These are phyloP conservation scores for Eurystomus gularis DNA, from an alignment of 2,113 vertebrate species.

Conservation along the genomic window DNA sequence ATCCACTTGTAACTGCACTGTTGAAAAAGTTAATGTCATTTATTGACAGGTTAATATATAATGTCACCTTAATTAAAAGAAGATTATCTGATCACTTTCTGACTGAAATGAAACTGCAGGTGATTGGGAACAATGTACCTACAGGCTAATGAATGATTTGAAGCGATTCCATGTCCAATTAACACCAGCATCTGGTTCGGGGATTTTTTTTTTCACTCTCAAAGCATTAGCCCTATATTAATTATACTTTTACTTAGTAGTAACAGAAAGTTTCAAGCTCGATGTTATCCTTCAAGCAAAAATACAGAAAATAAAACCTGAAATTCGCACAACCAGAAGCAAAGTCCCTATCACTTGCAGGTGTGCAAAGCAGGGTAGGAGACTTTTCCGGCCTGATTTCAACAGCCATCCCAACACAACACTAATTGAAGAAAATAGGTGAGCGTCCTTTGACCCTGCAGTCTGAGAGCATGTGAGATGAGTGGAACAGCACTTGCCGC, in stretches of 20 bases:
- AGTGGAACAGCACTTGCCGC: neutral
- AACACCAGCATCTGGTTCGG: neutral
- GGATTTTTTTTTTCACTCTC: neutral
- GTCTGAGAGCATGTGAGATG: neutral
- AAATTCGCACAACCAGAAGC: neutral
- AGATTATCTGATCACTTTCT: slow-evolving; percentile 18
- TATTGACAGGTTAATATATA: slow-evolving; percentile 52
- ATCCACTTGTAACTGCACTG: neutral
- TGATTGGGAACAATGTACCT: neutral
- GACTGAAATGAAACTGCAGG: neutral
- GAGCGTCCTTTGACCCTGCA: neutral
- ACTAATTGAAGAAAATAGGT: neutral
- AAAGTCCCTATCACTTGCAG: neutral
- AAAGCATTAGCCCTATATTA: neutral
- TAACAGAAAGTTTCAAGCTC: neutral
- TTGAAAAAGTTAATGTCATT: slow-evolving; percentile 25
- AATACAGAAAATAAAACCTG: neutral
- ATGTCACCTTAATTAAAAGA: slow-evolving; percentile 32
- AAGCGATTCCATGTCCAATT: neutral
- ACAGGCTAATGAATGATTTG: slow-evolving; percentile 13
- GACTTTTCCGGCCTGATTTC: neutral
- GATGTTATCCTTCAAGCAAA: neutral
- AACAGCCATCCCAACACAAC: neutral
- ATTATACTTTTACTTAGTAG: neutral
- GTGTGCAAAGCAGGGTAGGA: neutral